phyloP scores from a whole-genome alignment of 2,797 vertebrate genomes.

The Smutsia temminckii region DNA sequence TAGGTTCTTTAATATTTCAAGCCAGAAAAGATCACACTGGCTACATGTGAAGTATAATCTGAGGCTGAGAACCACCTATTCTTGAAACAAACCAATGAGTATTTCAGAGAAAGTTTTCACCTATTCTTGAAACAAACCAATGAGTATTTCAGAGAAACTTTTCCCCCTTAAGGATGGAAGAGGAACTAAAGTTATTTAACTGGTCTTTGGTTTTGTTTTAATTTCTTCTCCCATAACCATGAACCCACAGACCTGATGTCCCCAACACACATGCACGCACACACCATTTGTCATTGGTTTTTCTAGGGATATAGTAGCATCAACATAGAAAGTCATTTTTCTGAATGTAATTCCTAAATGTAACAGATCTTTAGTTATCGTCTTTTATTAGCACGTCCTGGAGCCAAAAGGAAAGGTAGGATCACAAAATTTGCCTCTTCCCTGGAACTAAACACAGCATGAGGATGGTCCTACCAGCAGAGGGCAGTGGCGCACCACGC shows the following conservation, averaged over 20 bases:
- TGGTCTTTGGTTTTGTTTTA: not conserved
- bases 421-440: not conserved
- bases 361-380: not conserved
- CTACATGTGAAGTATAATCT: not conserved
- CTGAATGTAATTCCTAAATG: not conserved
- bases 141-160: not conserved
- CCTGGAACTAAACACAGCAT: not conserved
- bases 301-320: not conserved
- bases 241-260: not conserved
- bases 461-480: not conserved
- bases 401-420: not conserved
- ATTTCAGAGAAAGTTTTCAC: not conserved
- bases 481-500: conserved; percentile 46
- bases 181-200: not conserved
- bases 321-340: not conserved
- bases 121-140: too few relatives aligned
- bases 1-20: not conserved
- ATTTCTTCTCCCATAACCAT: not conserved
- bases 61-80: not conserved
- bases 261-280: not conserved
- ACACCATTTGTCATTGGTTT: not conserved
- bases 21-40: not conserved
- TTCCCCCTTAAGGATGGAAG: not conserved
- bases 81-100: not conserved
- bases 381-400: not conserved